Base-by-base conservation (phyloP, 2,113 vertebrate species). In the Atrichornis clamosus region DNA sequence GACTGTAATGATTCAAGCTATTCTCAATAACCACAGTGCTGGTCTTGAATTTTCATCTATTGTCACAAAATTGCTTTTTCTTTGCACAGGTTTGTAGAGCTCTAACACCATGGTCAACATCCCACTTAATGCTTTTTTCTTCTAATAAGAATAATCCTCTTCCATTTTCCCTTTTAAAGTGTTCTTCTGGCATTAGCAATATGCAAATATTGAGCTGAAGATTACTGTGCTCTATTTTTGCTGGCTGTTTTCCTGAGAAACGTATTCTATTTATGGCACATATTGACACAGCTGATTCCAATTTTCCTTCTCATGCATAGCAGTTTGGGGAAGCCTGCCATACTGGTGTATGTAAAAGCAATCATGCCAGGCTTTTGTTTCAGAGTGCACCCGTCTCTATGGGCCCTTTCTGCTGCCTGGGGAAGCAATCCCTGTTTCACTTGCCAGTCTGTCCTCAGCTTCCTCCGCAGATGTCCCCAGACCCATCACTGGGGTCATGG, bases 221-320 rank as follows among this genome's bases (percentile, higher is more conserved):
- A 84, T 77, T 84, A 39, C 49, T 79, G 72, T n/a, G 39, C 24
- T 87, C n/a, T 68, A n/a, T 59, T 94, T 96, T 89, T 92, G 52
- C 88, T 94, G 75, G 75, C 87, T 84, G 26, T 74, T 96, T 96
- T 79, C 90, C 90, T 88, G 42, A 88, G 79, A 88, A 90, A 88
- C 63, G 11, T 70, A 64, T 84, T 93, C 93, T 96, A 83, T 96
- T 96, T 96, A 87, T 67, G 91, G 82, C 70, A 79, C 42, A 47
- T 88, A 67, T 88, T 80, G 93, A 91, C 64, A 78, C 92, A 96
- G 90, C 76, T 87, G 93, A 59, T 84, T 96, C 52, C 35, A 95
- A 84, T 97, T 94, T 96, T 96, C 79, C 41, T 90, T 90, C 77
- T 93, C 72, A 83, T 75, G 90, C 67, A 89, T 46, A 89, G 95